These are phyloP conservation scores for Drosophila anomalata DNA, from an alignment of 2,888 invertebrate species.

Conservation along the genomic window DNA sequence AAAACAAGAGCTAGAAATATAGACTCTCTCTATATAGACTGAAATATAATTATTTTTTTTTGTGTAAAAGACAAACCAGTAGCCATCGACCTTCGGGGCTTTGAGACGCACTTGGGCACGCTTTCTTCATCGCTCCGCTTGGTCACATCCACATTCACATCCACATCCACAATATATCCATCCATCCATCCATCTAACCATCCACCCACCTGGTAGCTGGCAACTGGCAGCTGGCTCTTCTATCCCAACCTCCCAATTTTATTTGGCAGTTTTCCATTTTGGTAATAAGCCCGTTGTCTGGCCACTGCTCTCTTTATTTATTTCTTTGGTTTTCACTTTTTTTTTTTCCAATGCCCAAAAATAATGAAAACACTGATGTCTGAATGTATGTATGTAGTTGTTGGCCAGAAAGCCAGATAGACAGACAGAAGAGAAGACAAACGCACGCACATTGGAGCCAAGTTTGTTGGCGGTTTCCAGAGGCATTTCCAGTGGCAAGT, in stretches of 20 bases:
- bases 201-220: slow-evolving; percentile 6
- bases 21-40: too few species aligned
- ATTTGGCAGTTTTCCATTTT: slow-evolving; percentile 63
- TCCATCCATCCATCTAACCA: slow-evolving; percentile 17
- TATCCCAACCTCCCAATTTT: too few species aligned
- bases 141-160: slow-evolving; percentile 54
- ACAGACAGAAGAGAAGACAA: slow-evolving; percentile 26
- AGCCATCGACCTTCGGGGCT: slow-evolving; percentile 66
- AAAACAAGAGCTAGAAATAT: too few species aligned
- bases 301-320: slow-evolving; percentile 25
- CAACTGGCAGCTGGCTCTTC: not conserved
- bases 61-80: slow-evolving; percentile 29
- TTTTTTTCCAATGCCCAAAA: slow-evolving; percentile 49
- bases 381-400: not conserved
- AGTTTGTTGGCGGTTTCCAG: slow-evolving; percentile 52
- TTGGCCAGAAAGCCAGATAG: slow-evolving; percentile 21
- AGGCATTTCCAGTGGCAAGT: slow-evolving; percentile 19
- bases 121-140: slow-evolving; percentile 78
- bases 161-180: slow-evolving; percentile 22
- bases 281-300: slow-evolving; percentile 38
- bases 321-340: slow-evolving; percentile 68
- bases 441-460: slow-evolving; percentile 61
- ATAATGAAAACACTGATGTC: slow-evolving; percentile 2
- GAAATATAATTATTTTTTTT: too few species aligned
- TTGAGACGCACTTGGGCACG: slow-evolving; percentile 61